Percentiles rank a stretch among this genome's conserved stretches.
Conservation (phyloP, 1,140 invertebrate species). For the Zaprionus africanus region DNA sequence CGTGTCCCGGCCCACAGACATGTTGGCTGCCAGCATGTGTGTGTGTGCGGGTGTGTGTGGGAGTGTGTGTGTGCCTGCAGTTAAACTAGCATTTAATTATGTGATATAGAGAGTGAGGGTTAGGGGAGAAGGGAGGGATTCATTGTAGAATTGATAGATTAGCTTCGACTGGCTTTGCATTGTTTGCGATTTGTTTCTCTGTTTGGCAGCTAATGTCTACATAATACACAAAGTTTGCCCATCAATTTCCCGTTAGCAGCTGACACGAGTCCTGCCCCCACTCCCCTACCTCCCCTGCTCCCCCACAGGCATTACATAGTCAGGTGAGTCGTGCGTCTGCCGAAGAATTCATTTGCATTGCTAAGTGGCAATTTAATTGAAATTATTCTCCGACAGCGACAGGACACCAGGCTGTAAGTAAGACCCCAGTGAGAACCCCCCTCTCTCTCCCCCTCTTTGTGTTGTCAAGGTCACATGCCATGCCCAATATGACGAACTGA, state of each 20-base stretch:
- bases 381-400: conserved; percentile 28
- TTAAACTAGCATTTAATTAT: conserved; percentile 35
- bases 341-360: conserved; percentile 66
- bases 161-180: conserved; percentile 3
- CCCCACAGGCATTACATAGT: not conserved
- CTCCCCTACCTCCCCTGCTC: not conserved
- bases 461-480: conserved; percentile 13
- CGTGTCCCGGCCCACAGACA: conserved; percentile 28
- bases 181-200: conserved; percentile 18
- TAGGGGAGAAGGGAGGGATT: conserved; percentile 5
- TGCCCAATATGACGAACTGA: not conserved
- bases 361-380: conserved; percentile 66
- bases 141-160: not conserved
- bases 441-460: too few relatives aligned
- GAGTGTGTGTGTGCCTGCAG: conserved; percentile 5
- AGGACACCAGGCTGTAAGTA: not conserved
- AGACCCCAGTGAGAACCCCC: too few relatives aligned
- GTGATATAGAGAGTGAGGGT: conserved; percentile 5
- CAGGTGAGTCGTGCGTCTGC: not conserved
- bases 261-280: not conserved
- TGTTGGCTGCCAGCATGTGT: conserved; percentile 60
- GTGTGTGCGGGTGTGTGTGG: conserved; percentile 2
- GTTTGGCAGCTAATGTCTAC: conserved; percentile 38
- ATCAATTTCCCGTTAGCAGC: conserved; percentile 64
- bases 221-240: conserved; percentile 60